A percentile compares a stretch with the other conserved stretches of the same genome.
phyloP scores from a whole-genome alignment of 2,113 vertebrate species.

The Struthio camelus region DNA sequence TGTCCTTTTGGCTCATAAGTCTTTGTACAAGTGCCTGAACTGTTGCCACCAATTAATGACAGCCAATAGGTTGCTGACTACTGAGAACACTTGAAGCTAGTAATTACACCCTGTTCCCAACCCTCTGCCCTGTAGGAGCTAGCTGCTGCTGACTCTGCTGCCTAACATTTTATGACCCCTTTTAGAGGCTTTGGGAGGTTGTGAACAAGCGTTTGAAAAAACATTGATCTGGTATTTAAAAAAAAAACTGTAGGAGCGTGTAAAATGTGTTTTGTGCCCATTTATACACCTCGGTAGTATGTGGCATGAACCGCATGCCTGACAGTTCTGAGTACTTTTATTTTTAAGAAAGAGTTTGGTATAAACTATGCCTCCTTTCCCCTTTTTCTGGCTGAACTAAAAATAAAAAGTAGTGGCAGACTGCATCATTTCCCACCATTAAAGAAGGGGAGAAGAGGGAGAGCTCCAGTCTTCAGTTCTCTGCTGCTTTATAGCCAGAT shows the following conservation, averaged over 20 bases:
- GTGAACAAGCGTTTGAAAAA: not conserved
- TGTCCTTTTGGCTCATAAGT: not conserved
- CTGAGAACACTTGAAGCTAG: conserved; percentile 3
- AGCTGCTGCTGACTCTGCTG: conserved; percentile 17
- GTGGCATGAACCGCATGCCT: not conserved
- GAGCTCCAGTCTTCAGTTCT: not conserved
- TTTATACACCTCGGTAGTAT: not conserved
- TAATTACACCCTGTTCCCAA: conserved; percentile 42
- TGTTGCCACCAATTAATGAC: conserved; percentile 24
- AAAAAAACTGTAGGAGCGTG: not conserved
- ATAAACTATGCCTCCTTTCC: not conserved
- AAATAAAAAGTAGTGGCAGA: not conserved
- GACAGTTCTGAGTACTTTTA: not conserved
- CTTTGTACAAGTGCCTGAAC: conserved; percentile 29
- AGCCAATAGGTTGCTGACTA: conserved; percentile 33
- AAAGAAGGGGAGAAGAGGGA: not conserved
- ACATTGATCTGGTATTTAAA: not conserved
- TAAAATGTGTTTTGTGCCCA: not conserved
- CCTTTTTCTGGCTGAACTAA: not conserved
- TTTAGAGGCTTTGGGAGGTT: not conserved
- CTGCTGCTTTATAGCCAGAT: not conserved
- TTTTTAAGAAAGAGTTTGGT: not conserved
- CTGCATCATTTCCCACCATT: not conserved
- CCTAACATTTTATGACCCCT: conserved; percentile 23
- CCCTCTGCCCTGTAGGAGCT: conserved; percentile 18